Base-by-base conservation (phyloP, 1,140 invertebrate species). In the Diuraphis noxia region DNA sequence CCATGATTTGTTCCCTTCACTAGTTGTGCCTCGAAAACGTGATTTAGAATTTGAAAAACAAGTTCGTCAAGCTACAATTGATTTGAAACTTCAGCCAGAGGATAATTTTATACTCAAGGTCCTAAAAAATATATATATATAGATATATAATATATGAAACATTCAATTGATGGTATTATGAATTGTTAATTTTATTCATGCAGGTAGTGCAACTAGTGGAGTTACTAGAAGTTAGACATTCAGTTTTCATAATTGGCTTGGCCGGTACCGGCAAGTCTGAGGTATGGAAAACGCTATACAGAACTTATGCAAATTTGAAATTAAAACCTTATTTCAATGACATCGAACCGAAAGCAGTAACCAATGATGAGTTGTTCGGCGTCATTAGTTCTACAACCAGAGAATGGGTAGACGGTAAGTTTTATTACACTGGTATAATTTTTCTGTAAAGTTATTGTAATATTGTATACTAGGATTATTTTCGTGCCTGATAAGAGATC, bases 301-400 rank as follows among this genome's bases (percentile, higher is more conserved):
- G 95, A 92, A 98, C 98, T 0, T 98, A 99, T 94, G 94, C 94
- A 90, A 96, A 96, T 93, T 94, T 95, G 93, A 97, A 97, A 93
- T 93, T 95, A 91, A 98, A 97, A 93, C 98, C 98, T 1, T 94
- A 96, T 77, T 98, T 96, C 92, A 96, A 97, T 93, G 98, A 99
- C 93, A 94, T 99, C 10, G 98, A 99, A 94, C 98, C 98, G 4
- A 99, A 99, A 94, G 98, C 98, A 49, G 97, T 99, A 10, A 99
- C 98, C 1, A 99, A 98, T 93, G 98, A 99, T 93, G 98, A 99
- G 94, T 94, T 99, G 36, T 99, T 99, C 94, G 98, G 98, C 23
- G 96, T 98, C 84, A 99, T 99, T 90, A 99, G 99, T 95, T 97
- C 98, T 25, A 95, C 97, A 0, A 99, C 98, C 0, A 95, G 98